A percentile compares a stretch with the other conserved stretches of the same genome.
Conservation (phyloP, 2,888 invertebrate genomes). For the Chymomyza procnemis region DNA sequence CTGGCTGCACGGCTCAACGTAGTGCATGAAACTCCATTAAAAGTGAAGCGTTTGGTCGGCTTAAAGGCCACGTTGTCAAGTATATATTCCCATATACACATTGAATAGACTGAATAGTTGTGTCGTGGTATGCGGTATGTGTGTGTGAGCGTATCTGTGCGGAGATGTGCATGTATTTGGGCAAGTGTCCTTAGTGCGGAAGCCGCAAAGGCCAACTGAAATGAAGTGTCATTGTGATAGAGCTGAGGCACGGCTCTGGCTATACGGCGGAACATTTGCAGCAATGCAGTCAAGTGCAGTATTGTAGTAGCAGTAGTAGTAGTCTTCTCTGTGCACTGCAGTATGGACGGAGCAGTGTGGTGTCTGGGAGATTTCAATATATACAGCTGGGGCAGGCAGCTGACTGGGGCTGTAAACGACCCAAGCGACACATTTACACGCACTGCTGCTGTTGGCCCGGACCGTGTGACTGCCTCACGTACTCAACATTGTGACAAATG, state of each 20-base stretch:
- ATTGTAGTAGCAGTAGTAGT: conserved; percentile 10
- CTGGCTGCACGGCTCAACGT: conserved; percentile 7
- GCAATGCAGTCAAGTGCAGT: conserved; percentile 20
- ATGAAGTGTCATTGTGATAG: conserved; percentile 73
- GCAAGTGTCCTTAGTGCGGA: conserved; percentile 36
- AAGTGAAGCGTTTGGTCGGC: conserved; percentile 14
- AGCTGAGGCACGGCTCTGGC: conserved; percentile 38
- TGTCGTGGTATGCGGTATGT: background rate
- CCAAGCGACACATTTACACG: conserved; percentile 64
- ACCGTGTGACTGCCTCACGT: conserved; percentile 61
- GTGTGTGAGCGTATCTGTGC: background rate
- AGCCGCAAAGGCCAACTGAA: conserved; percentile 66
- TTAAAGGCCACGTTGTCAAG: conserved; percentile 37
- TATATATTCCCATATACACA: conserved; percentile 36
- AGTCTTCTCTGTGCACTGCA: conserved; percentile 1
- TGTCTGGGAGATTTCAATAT: conserved; percentile 13
- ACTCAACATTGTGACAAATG: conserved; percentile 74
- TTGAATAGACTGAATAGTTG: conserved; percentile 6
- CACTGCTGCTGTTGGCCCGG: conserved; percentile 35
- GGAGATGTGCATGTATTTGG: conserved; percentile 24
- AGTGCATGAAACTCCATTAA: conserved; percentile 10
- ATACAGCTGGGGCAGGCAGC: conserved; percentile 11
- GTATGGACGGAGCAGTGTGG: background rate
- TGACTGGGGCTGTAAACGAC: conserved; percentile 28
- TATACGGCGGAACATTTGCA: background rate